phyloP scores from a whole-genome alignment of 2,888 invertebrate species.

The Drosophila macrospina region DNA sequence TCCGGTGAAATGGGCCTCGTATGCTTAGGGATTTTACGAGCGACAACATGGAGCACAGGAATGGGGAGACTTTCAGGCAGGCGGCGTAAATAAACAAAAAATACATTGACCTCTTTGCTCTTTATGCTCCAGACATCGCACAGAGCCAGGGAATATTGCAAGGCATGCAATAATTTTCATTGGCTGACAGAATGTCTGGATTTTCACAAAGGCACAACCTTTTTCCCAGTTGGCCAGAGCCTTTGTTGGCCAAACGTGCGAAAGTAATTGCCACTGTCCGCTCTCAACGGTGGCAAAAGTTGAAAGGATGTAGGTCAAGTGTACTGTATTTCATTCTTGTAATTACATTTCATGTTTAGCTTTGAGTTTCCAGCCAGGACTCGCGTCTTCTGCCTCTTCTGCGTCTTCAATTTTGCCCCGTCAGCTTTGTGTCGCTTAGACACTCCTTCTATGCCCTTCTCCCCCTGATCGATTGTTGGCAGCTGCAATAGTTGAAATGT shows the following conservation, averaged over 20 bases:
- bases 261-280: constrained; percentile 63
- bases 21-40: constrained; percentile 67
- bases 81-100: constrained; percentile 58
- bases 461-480: constrained; percentile 20
- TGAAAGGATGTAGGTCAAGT: constrained; percentile 71
- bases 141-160: constrained; percentile 59
- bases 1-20: constrained; percentile 59
- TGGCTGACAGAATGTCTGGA: constrained; percentile 35
- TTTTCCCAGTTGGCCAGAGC: constrained; percentile 34
- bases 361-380: constrained; percentile 24
- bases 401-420: constrained; percentile 25
- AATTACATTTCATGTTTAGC: constrained; percentile 63
- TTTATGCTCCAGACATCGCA: constrained; percentile 26
- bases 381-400: constrained; percentile 8
- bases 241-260: constrained; percentile 70
- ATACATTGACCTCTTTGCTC: constrained; percentile 74
- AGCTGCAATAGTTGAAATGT: constrained; percentile 32
- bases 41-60: constrained; percentile 4
- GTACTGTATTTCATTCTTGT: constrained; percentile 67
- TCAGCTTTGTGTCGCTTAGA: constrained; percentile 39
- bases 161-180: constrained; percentile 72
- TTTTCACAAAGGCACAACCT: constrained; percentile 43
- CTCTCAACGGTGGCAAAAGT: neutral
- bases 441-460: neutral
- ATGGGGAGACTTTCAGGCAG: neutral